Evolutionary conservation across 2,888 invertebrate species (phyloP).

Genomic region (Conomelus anceps): DNA sequence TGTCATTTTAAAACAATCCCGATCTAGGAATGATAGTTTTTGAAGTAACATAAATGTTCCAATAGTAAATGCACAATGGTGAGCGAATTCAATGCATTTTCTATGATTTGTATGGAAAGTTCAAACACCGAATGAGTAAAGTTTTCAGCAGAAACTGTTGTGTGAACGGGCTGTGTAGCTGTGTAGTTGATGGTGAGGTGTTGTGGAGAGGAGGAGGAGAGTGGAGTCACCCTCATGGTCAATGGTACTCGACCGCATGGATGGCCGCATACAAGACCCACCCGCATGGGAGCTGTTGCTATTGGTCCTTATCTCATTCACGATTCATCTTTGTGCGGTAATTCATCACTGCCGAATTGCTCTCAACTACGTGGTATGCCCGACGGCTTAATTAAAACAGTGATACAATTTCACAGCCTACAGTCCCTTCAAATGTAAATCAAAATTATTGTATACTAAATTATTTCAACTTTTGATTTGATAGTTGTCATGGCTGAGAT

Average conservation of each 20-base stretch:
- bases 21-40: no score
- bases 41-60: no score
- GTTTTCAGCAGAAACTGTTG: not conserved
- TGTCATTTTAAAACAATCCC: no score
- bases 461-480: not conserved
- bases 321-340: not conserved
- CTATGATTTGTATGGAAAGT: no score
- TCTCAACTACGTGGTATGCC: not conserved
- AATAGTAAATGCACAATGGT: no score
- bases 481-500: no score
- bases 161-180: not conserved
- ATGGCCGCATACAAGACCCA: not conserved
- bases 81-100: no score
- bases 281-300: not conserved
- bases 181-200: not conserved
- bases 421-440: not conserved
- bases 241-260: not conserved
- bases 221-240: not conserved
- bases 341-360: not conserved
- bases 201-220: not conserved
- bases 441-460: not conserved
- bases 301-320: not conserved
- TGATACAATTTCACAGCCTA: not conserved
- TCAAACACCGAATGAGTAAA: not conserved
- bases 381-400: not conserved